Percentiles rank a stretch among this genome's conserved stretches.
Conservation (phyloP, 1,140 invertebrate species). For the Bacillus rossius region DNA sequence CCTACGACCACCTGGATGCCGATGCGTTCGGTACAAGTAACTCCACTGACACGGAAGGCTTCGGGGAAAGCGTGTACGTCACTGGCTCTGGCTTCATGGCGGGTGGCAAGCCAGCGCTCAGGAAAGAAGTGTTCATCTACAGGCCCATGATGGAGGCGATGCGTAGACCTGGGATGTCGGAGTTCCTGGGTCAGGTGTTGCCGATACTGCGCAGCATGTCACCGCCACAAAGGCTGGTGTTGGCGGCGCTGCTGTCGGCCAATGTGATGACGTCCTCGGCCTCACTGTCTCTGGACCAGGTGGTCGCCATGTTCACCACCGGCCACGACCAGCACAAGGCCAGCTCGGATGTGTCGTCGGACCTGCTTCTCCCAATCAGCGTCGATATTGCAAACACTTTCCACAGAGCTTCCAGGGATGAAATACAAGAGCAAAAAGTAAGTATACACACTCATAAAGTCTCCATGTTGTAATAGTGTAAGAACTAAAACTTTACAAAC, state of each 20-base stretch:
- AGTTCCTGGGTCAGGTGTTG: constrained; percentile 50
- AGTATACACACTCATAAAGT: too few relatives aligned
- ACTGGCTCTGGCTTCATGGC: too few relatives aligned
- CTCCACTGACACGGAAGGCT: too few relatives aligned
- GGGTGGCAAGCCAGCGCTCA: not conserved
- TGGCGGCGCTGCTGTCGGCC: constrained; percentile 54
- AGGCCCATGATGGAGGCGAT: constrained; percentile 21
- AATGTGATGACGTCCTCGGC: constrained; percentile 30
- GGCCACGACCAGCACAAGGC: constrained; percentile 20
- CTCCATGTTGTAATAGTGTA: too few relatives aligned
- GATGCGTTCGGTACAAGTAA: too few relatives aligned
- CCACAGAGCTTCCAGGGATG: constrained; percentile 34
- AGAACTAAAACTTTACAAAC: too few relatives aligned
- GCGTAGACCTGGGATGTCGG: constrained; percentile 23
- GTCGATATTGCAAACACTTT: constrained; percentile 58
- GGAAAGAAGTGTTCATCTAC: constrained; percentile 15
- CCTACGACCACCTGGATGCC: too few relatives aligned
- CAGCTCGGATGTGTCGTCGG: constrained; percentile 45
- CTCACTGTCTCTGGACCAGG: constrained; percentile 35
- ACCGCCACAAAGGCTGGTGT: constrained; percentile 49
- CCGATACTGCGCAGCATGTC: constrained; percentile 58
- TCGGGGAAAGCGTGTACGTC: too few relatives aligned
- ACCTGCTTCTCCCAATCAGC: constrained; percentile 55
- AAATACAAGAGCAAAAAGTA: too few relatives aligned
- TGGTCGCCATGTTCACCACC: constrained; percentile 50